Conservation (phyloP, 2,888 invertebrate genomes). For the Drosophila flavopinicola region DNA sequence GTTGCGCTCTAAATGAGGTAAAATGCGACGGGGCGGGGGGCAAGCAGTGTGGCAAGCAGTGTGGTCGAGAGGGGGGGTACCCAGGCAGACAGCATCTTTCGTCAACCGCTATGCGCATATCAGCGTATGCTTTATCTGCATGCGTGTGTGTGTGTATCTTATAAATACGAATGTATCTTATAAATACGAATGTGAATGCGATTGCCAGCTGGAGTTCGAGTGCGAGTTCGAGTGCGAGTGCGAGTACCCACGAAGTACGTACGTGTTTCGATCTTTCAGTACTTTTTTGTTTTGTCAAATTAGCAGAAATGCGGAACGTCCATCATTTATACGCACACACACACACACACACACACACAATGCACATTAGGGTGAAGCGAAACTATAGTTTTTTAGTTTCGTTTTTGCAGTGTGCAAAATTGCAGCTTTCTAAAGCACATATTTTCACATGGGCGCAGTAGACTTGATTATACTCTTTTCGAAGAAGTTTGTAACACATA, state of each 20-base stretch:
- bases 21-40: background rate
- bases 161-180: slow-evolving; percentile 37
- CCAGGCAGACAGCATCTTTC: slow-evolving; percentile 60
- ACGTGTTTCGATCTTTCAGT: slow-evolving; percentile 40
- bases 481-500: too few relatives aligned
- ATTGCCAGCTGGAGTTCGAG: slow-evolving; percentile 10
- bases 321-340: slow-evolving; percentile 14
- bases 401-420: too few relatives aligned
- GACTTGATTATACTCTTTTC: too few relatives aligned
- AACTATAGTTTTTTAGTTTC: too few relatives aligned
- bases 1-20: slow-evolving; percentile 6
- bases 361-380: too few relatives aligned
- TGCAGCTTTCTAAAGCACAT: too few relatives aligned
- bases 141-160: slow-evolving; percentile 10
- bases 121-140: slow-evolving; percentile 12
- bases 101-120: slow-evolving; percentile 59
- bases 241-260: slow-evolving; percentile 35
- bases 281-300: slow-evolving; percentile 50
- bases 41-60: too few relatives aligned
- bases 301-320: slow-evolving; percentile 47
- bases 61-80: background rate
- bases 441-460: too few relatives aligned
- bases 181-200: slow-evolving; percentile 28
- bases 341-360: too few relatives aligned
- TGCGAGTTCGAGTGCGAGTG: slow-evolving; percentile 14